Evolutionary conservation across 2,113 vertebrate species (phyloP), one percentile per base, ranked within the genome.

Genomic region (Ciconia boyciana): DNA sequence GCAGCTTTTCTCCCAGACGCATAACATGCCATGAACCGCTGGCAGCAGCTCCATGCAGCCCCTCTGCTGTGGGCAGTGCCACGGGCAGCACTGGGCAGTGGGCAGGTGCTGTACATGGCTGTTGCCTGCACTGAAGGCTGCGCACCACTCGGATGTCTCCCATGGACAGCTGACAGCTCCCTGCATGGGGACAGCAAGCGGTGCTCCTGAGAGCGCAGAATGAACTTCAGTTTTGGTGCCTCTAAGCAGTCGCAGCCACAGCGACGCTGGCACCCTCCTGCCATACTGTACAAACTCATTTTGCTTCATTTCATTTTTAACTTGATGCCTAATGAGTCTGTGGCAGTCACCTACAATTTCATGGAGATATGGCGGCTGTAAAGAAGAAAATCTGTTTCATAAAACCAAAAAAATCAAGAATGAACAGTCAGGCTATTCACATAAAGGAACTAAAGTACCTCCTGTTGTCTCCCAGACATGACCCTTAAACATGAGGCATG

Each of bases 231-330:
- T 2, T 19, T 46, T 3, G 36, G 41, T 46, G 43, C 39, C 85
- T 64, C n/a, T 31, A 1, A 7, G 68, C 44, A 46, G 9, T 13
- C 54, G 36, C 61, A 25, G 66, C 22, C 19, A 7, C 28, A 3
- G 55, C 75, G 29, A 52, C 3, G 2, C 61, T 11, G n/a, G 29
- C 34, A 8, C 1, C 6, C 19, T 60, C 39, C 68, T 11, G 39
- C 39, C 2, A 0, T 4, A 2, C 44, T 16, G 43, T 57, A 34
- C 69, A 49, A 2, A 54, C 34, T 9, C 0, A 0, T 34, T 28
- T 41, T 18, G 36, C 48, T 24, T 68, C 4, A 11, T 36, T 41
- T 61, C 5, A 5, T 13, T 20, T 34, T 10, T 39, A 13, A 8
- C 46, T 18, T 4, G 11, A 10, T 20, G 51, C 85, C 58, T 77